phyloP scores from a whole-genome alignment of 1,140 invertebrate species.

The Pantala flavescens region DNA sequence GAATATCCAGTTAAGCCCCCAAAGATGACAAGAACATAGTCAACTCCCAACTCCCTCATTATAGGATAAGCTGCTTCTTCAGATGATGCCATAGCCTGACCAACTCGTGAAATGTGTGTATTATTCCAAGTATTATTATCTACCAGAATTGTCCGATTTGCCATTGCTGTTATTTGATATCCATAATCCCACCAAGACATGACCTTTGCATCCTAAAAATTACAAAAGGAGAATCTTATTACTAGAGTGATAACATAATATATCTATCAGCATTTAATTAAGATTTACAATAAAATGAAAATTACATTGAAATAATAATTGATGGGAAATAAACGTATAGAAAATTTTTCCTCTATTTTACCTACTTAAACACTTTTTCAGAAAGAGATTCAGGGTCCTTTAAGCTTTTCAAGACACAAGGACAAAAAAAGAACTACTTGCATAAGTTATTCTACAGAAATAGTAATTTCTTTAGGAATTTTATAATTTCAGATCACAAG shows the following conservation, averaged over 20 bases:
- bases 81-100: slow-evolving; percentile 93
- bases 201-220: slow-evolving; percentile 72
- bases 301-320: too few relatives aligned
- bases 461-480: too few relatives aligned
- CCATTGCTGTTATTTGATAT: slow-evolving; percentile 98
- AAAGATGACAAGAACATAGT: slow-evolving; percentile 97
- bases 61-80: slow-evolving; percentile 97
- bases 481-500: too few relatives aligned
- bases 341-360: too few relatives aligned
- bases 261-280: too few relatives aligned
- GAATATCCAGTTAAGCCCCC: slow-evolving; percentile 97
- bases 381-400: too few relatives aligned
- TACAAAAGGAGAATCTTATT: slow-evolving; percentile 23
- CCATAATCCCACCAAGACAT: slow-evolving; percentile 99
- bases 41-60: slow-evolving; percentile 92
- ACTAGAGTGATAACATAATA: slow-evolving; percentile 13
- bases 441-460: too few relatives aligned
- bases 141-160: slow-evolving; percentile 94
- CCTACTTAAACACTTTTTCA: too few relatives aligned
- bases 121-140: slow-evolving; percentile 99
- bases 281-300: too few relatives aligned
- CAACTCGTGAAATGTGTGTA: slow-evolving; percentile 93
- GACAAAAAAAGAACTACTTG: too few relatives aligned
- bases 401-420: too few relatives aligned
- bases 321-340: too few relatives aligned